A percentile compares a stretch with the other conserved stretches of the same genome.
phyloP scores from a whole-genome alignment of 2,797 vertebrate species.

The Phalloptychus januarius region DNA sequence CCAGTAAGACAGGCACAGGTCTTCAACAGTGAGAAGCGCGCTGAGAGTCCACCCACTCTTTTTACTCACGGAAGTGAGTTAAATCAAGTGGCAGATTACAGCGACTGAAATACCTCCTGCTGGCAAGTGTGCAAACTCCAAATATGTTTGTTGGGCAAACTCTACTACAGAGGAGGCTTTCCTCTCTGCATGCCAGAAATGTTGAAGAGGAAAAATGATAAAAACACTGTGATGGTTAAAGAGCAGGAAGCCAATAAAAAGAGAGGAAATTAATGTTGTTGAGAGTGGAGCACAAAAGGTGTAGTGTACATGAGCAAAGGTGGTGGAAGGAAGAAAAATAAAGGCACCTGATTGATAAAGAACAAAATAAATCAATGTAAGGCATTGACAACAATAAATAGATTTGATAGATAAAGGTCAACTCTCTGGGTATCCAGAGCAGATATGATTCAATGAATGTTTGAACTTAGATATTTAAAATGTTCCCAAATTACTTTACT shows the following conservation, averaged over 20 bases:
- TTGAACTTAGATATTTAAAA: background rate
- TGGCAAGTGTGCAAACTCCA: constrained; percentile 51
- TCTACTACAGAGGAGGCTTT: constrained; percentile 51
- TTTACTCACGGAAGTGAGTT: constrained; percentile 48
- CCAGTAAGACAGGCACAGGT: constrained; percentile 26
- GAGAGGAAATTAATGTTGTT: constrained; percentile 66
- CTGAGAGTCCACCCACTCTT: constrained; percentile 19
- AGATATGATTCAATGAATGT: background rate
- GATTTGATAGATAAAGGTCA: background rate
- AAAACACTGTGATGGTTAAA: constrained; percentile 43
- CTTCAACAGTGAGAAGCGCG: constrained; percentile 32
- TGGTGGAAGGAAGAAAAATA: constrained; percentile 32
- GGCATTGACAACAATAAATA: background rate
- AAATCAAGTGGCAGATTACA: constrained; percentile 48
- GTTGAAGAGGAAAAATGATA: constrained; percentile 44
- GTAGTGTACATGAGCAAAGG: constrained; percentile 24
- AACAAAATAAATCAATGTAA: constrained; percentile 28
- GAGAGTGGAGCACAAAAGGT: constrained; percentile 44
- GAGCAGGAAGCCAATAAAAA: background rate
- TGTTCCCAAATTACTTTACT: background rate
- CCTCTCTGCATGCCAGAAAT: constrained; percentile 57
- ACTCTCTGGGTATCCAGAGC: background rate
- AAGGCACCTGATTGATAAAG: constrained; percentile 11
- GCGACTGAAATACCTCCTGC: constrained; percentile 52
- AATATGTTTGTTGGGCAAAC: constrained; percentile 56